Base-by-base conservation (phyloP, 2,888 invertebrate species). In the Galerucella calmariensis region DNA sequence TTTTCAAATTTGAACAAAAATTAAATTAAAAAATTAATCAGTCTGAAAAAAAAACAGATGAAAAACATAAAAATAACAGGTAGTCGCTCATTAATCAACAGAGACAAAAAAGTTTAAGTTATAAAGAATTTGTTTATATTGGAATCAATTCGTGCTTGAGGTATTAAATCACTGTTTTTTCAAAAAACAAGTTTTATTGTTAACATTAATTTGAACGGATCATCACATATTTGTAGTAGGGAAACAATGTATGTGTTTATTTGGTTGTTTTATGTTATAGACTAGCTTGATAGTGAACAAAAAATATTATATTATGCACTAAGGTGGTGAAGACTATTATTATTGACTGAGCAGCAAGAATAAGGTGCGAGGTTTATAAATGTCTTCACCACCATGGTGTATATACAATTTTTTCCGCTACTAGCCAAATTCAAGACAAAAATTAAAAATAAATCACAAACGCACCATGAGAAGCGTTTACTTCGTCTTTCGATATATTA, bases 81-180 rank as follows among this genome's bases (percentile, higher is more conserved):
- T 44, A 63, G 44, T 10, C 63, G 16, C 11, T 16, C 44, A 63
- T 41, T 20, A 65, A 65, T 48, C 12, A 65, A 48, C 9, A 48
- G 16, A 48, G 16, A 63, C 20, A 63, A 12, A 35, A 62, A 63
- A 44, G 10, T 2, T 41, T n/a, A n/a, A 8, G 46, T 65, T 41
- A 56, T n/a, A 67, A 67, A 56, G 41, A 41, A 56, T 44, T 67
- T 67, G 35, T 53, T 51, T 62, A 9, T 2, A n/a, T 62, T 44
- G n/a, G n/a, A 1, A 61, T 61, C n/a, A 61, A 46, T 27, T 27
- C 27, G 12, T 46, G 12, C 11, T 9, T 46, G 11, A 2, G 12
- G 12, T 46, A 9, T 46, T 11, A 11, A 11, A 10, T 46, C 46
- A 10, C 46, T 3, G 2, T 48, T 48, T 35, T 35, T 35, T 6